Base-by-base conservation (phyloP, 2,888 invertebrate genomes). In the Tubulanus polymorphus region DNA sequence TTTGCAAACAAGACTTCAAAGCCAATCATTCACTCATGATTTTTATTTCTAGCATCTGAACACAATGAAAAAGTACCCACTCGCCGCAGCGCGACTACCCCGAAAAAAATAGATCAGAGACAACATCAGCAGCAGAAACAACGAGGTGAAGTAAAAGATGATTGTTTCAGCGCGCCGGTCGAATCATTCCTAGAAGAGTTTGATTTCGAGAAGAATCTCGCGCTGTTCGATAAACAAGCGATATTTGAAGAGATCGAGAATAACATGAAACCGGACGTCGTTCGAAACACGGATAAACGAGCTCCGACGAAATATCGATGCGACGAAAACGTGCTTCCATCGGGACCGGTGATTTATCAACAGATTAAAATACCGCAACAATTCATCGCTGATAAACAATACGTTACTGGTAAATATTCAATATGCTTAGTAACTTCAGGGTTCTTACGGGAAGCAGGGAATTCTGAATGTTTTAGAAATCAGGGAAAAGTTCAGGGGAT, bases 201-300 rank as follows among this genome's bases (percentile, higher is more conserved):
- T 82, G 93, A 94, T 83, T 93, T 94, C 83, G 93, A 94, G 76
- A 91, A 91, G 63, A 94, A 93, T 82, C 83, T 93, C 54, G 92
- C 92, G 25, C 82, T 94, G 48, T 94, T 94, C 80, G 88, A 93
- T 80, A 93, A 93, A 80, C 80, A 83, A 74, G 88, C 88, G 26
- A 83, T 89, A 49, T 89, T 87, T 85, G 85, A 89, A 69, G 85
- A 88, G 77, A 85, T 89, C 48, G 86, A 87, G 72, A 70, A 63
- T 58, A 28, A 29, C 1, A 63, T 58, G n/a, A 61, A 66, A 18
- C 67, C 69, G 2, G 68, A 66, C 25, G 54, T 64, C 2, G 51
- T 63, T 18, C 62, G 63, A 32, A 57, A 58, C 3, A 37, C 45
- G 32, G 69, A 72, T 48, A 30, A 25, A 1, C 30, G 37, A 15